These are phyloP conservation scores for Cenopis cana DNA, from an alignment of 2,888 invertebrate species.

Conservation along the genomic window DNA sequence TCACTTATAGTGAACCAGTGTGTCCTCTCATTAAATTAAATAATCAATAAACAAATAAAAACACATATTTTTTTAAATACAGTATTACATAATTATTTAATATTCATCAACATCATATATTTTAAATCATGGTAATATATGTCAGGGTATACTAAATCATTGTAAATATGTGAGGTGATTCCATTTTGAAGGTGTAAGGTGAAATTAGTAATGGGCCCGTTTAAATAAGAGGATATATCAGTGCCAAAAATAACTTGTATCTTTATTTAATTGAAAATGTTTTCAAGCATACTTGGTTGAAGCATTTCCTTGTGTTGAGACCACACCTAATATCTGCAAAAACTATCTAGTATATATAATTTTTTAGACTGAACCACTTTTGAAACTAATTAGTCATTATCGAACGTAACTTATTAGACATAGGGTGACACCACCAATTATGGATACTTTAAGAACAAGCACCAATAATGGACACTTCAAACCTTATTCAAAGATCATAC, in stretches of 20 bases:
- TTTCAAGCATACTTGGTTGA: slow-evolving; percentile 16
- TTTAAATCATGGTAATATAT: slow-evolving; percentile 61
- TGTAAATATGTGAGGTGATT: slow-evolving; percentile 38
- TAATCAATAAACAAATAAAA: slow-evolving; percentile 53
- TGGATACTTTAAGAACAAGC: no score
- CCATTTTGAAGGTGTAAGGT: slow-evolving; percentile 33
- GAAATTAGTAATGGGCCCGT: slow-evolving; percentile 22
- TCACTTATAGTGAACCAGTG: background rate
- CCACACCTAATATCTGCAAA: slow-evolving; percentile 8
- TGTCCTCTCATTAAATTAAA: slow-evolving; percentile 49
- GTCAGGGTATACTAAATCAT: slow-evolving; percentile 57
- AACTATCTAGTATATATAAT: background rate
- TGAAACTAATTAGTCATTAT: no score
- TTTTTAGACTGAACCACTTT: background rate
- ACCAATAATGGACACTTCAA: no score
- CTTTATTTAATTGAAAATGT: slow-evolving; percentile 20
- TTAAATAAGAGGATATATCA: slow-evolving; percentile 31
- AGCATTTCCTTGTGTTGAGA: slow-evolving; percentile 16
- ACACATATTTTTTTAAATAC: slow-evolving; percentile 75
- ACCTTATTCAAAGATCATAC: no score
- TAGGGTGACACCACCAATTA: no score
- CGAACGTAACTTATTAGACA: no score
- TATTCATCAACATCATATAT: slow-evolving; percentile 57
- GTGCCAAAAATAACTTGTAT: slow-evolving; percentile 41
- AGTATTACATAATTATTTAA: slow-evolving; percentile 65